Conservation (phyloP, 1,140 invertebrate genomes). For the Pristionchus pacificus region DNA sequence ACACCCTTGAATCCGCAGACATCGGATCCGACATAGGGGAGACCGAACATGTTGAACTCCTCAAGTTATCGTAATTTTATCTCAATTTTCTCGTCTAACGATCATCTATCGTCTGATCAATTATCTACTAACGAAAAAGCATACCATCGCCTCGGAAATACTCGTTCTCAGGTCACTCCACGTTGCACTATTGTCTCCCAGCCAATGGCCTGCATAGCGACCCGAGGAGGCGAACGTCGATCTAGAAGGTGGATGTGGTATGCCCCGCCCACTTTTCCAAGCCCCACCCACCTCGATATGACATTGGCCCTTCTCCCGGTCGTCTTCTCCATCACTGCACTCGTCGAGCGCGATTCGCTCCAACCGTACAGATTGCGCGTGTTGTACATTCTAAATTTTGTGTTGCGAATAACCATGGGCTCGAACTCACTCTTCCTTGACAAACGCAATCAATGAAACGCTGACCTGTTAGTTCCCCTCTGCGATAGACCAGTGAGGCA, state of each 20-base stretch:
- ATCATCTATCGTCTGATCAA: too few species aligned
- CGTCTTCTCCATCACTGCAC: slow-evolving; percentile 60
- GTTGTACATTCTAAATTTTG: slow-evolving; percentile 64
- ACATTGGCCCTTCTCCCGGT: slow-evolving; percentile 47
- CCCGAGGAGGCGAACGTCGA: slow-evolving; percentile 78
- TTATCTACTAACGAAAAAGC: too few species aligned
- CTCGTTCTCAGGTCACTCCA: too few species aligned
- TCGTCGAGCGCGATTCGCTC: slow-evolving; percentile 71
- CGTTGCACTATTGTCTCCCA: slow-evolving; percentile 71
- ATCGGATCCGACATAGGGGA: slow-evolving; percentile 59
- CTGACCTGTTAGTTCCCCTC: too few species aligned
- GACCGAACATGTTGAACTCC: too few species aligned
- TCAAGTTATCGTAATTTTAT: too few species aligned
- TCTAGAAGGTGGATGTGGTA: too few species aligned
- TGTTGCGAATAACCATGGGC: slow-evolving; percentile 70
- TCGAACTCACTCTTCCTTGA: slow-evolving; percentile 76
- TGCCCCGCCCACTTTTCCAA: too few species aligned
- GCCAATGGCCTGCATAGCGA: slow-evolving; percentile 81
- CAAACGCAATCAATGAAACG: too few species aligned
- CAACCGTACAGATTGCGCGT: slow-evolving; percentile 77
- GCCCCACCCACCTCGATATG: slow-evolving; percentile 31
- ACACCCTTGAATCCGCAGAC: slow-evolving; percentile 59
- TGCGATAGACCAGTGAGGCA: slow-evolving; percentile 41
- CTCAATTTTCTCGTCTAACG: too few species aligned
- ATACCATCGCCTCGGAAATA: too few species aligned